These are phyloP conservation scores for Imbricaverruca yamaguchii DNA, from an alignment of 2,888 invertebrate genomes.

Conservation along the genomic window DNA sequence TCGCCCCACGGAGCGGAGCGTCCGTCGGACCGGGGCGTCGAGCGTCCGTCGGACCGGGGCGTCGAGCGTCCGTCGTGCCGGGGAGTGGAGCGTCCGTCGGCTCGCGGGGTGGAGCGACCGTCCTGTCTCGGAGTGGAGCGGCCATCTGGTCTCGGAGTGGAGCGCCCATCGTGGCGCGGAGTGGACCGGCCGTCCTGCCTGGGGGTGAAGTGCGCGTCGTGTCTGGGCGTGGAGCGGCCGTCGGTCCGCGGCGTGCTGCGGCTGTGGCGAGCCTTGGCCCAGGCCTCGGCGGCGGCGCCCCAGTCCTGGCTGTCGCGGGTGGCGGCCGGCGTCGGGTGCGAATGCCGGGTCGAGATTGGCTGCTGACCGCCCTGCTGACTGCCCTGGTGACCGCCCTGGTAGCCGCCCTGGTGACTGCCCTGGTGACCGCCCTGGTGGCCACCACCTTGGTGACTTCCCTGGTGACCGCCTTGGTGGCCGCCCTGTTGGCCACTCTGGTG, in stretches of 20 bases:
- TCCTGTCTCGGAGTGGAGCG: not conserved
- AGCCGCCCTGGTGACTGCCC: not conserved
- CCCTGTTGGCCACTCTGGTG: not conserved
- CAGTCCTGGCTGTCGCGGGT: conserved; percentile 9
- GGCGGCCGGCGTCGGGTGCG: conserved; percentile 11
- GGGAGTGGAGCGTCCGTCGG: not conserved
- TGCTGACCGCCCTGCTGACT: not conserved
- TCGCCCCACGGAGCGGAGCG: too few species aligned
- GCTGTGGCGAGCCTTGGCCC: not conserved
- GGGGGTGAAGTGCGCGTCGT: not conserved
- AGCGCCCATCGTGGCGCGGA: not conserved
- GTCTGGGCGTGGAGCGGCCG: conserved; percentile 5
- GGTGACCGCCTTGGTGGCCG: not conserved
- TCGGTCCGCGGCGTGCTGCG: not conserved
- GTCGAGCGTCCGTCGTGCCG: too few species aligned
- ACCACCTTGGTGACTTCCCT: not conserved
- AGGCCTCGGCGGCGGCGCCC: conserved; percentile 23
- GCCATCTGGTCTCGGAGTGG: not conserved
- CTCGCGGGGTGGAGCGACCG: not conserved
- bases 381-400: not conserved
- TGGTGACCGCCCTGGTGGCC: not conserved
- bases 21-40: too few species aligned
- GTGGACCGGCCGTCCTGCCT: not conserved
- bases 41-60: too few species aligned
- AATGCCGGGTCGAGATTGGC: not conserved